Conservation (phyloP, 2,113 vertebrate species). For the Nannobrachium achirus region DNA sequence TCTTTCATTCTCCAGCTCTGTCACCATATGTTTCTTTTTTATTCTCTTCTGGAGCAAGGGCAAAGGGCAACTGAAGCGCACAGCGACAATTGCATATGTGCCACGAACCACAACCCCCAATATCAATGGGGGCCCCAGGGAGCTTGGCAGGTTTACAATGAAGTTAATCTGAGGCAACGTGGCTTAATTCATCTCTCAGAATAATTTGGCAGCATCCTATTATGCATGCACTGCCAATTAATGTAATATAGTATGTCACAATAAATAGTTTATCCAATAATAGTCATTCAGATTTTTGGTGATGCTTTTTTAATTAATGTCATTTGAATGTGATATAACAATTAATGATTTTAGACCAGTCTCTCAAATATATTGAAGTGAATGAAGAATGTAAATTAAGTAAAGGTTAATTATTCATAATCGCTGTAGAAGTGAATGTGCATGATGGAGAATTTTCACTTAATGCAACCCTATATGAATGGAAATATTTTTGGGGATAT, state of each 20-base stretch:
- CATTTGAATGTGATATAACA: too few relatives aligned
- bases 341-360: too few relatives aligned
- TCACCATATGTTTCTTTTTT: constrained; percentile 86
- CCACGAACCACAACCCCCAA: constrained; percentile 61
- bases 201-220: background rate
- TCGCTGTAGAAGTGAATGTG: too few relatives aligned
- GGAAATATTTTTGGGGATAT: too few relatives aligned
- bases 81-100: constrained; percentile 83
- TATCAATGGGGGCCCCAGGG: constrained; percentile 40
- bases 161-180: constrained; percentile 76
- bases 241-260: background rate
- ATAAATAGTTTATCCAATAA: background rate
- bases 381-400: too few relatives aligned
- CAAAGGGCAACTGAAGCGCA: constrained; percentile 86
- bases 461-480: too few relatives aligned
- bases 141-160: constrained; percentile 77
- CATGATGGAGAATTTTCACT: too few relatives aligned
- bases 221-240: background rate
- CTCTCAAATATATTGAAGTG: too few relatives aligned
- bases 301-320: too few relatives aligned
- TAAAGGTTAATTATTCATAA: too few relatives aligned
- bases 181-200: constrained; percentile 3
- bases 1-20: constrained; percentile 86
- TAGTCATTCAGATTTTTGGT: too few relatives aligned
- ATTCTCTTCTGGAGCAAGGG: constrained; percentile 89